Evolutionary conservation across 2,797 vertebrate genomes (phyloP).

Genomic region (Microctenopoma stevenorrisi): DNA sequence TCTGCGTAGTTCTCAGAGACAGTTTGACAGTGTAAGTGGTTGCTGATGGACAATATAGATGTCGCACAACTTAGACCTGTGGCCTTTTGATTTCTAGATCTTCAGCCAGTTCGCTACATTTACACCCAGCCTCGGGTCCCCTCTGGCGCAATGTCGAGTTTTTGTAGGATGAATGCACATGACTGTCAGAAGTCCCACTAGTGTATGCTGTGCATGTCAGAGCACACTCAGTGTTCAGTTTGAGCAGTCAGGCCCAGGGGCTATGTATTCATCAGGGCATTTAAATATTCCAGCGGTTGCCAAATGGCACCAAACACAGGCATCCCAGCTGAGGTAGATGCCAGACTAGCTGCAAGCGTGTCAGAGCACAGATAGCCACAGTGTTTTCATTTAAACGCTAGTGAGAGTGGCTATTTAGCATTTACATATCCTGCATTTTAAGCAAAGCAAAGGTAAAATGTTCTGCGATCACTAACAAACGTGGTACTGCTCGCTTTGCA

Average conservation of each 20-base stretch:
- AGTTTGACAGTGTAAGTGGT: slow-evolving; percentile 46
- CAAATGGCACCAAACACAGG: slow-evolving; percentile 76
- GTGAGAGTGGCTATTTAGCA: slow-evolving; percentile 46
- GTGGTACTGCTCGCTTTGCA: slow-evolving; percentile 1
- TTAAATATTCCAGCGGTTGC: slow-evolving; percentile 80
- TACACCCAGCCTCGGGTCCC: slow-evolving; percentile 51
- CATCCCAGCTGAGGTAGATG: slow-evolving; percentile 61
- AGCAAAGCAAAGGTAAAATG: slow-evolving; percentile 15
- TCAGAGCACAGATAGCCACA: slow-evolving; percentile 62
- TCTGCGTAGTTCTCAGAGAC: slow-evolving; percentile 44
- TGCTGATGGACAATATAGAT: slow-evolving; percentile 60
- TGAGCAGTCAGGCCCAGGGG: slow-evolving; percentile 75
- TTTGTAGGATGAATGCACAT: slow-evolving; percentile 73
- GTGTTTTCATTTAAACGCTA: slow-evolving; percentile 58
- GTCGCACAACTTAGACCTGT: slow-evolving; percentile 55
- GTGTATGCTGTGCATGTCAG: slow-evolving; percentile 76
- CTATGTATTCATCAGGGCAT: slow-evolving; percentile 80
- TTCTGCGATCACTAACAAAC: slow-evolving; percentile 3
- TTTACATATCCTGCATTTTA: slow-evolving; percentile 39
- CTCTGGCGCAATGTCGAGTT: slow-evolving; percentile 60
- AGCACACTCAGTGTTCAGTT: slow-evolving; percentile 69
- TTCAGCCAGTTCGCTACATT: slow-evolving; percentile 49
- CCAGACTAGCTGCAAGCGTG: slow-evolving; percentile 61
- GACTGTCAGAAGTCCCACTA: slow-evolving; percentile 79
- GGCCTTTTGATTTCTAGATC: slow-evolving; percentile 49